Percentiles rank a stretch among this genome's conserved stretches.
phyloP scores from a whole-genome alignment of 2,888 invertebrate species.

The Drosophila merina region DNA sequence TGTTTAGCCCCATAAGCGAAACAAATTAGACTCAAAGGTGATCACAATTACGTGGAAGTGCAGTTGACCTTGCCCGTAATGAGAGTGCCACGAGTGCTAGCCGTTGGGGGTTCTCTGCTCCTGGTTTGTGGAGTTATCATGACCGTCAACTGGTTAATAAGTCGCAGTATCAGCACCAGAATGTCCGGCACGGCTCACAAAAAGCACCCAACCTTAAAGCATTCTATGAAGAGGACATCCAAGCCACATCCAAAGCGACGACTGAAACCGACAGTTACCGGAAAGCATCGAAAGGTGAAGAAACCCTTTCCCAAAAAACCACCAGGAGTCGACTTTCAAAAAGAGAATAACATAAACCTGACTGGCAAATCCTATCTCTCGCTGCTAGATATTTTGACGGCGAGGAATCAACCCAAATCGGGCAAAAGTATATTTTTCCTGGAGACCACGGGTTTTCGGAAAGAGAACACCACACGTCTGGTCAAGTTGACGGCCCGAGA shows the following conservation, averaged over 20 bases:
- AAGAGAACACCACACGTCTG: conserved; percentile 19
- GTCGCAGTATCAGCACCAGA: neutral
- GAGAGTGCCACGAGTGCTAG: conserved; percentile 3
- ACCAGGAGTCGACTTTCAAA: neutral
- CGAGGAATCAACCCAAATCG: conserved; percentile 65
- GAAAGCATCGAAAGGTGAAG: neutral
- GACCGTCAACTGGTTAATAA: neutral
- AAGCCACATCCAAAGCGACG: neutral
- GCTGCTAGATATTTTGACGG: conserved; percentile 72
- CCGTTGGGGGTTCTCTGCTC: neutral
- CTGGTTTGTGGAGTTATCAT: neutral
- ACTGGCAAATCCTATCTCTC: neutral
- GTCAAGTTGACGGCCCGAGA: conserved; percentile 73
- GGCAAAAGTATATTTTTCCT: conserved; percentile 81
- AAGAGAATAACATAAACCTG: neutral
- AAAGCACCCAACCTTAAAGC: neutral
- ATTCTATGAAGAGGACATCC: neutral
- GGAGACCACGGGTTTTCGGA: conserved; percentile 75
- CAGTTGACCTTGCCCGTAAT: neutral
- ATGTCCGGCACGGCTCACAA: neutral
- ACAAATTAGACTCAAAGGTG: conserved; percentile 4
- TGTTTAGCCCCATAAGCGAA: neutral
- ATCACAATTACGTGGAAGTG: neutral
- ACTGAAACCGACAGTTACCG: neutral
- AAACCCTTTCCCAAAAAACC: neutral